Evolutionary conservation across 2,113 vertebrate genomes (phyloP).

Genomic region (Rallus limicola): DNA sequence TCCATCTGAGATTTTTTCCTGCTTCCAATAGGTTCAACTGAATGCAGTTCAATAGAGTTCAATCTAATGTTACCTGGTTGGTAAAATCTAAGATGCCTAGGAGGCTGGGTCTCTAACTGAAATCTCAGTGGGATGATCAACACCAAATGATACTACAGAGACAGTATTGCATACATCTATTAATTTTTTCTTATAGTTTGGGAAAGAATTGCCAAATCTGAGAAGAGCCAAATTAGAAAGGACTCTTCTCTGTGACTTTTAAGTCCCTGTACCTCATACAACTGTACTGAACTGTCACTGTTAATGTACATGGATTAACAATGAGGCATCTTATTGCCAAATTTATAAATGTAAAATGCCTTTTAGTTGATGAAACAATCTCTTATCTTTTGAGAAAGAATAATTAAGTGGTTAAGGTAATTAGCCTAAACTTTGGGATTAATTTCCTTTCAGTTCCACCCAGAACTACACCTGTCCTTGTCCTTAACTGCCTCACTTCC

Average conservation of each 20-base stretch:
- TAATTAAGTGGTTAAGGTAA: neutral
- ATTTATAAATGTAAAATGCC: neutral
- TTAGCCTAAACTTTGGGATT: neutral
- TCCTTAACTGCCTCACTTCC: neutral
- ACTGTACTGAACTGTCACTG: neutral
- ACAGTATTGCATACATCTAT: neutral
- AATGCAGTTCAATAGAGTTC: neutral
- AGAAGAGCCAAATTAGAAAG: neutral
- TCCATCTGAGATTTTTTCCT: neutral
- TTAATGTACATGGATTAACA: neutral
- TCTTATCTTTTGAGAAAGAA: neutral
- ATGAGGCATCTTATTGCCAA: neutral
- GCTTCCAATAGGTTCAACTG: neutral
- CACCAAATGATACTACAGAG: neutral
- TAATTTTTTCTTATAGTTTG: neutral
- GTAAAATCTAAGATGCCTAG: neutral
- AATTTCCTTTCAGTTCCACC: neutral
- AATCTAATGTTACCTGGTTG: neutral
- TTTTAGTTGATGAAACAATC: neutral
- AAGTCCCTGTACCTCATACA: neutral
- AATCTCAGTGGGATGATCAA: neutral
- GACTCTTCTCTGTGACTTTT: neutral
- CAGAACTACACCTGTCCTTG: neutral
- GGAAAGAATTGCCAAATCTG: neutral
- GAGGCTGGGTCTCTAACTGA: neutral